Conservation (phyloP, 37 sponge, comb jelly and placozoan species). For the Aplysina aerophoba region DNA sequence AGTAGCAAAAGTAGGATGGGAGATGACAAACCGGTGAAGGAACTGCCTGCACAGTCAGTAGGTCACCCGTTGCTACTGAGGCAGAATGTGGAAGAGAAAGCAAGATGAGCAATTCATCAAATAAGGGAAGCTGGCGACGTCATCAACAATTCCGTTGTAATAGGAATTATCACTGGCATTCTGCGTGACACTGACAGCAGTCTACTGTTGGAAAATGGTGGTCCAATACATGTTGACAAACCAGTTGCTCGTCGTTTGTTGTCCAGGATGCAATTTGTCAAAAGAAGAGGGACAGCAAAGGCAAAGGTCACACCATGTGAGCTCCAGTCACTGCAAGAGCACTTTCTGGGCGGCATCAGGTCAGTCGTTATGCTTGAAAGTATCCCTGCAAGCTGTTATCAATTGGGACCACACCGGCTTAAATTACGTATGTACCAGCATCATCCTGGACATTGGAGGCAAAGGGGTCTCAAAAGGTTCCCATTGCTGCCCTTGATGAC, state of each 20-base stretch:
- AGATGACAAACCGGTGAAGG: neutral
- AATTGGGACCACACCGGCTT: no score
- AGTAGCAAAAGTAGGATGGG: neutral
- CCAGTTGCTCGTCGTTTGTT: neutral
- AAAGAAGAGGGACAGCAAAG: neutral
- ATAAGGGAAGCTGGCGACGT: neutral
- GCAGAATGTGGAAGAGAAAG: neutral
- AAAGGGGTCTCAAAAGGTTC: neutral
- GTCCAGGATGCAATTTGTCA: neutral
- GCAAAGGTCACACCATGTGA: neutral
- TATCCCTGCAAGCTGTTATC: no score
- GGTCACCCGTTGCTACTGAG: conserved; percentile 25
- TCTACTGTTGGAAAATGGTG: neutral
- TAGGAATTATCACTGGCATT: neutral
- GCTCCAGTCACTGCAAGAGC: neutral
- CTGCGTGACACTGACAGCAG: neutral
- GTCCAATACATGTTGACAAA: neutral
- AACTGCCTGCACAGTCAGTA: neutral
- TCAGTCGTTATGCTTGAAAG: no score
- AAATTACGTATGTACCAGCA: neutral
- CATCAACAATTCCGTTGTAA: neutral
- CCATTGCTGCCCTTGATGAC: conserved; percentile 5
- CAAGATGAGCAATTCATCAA: neutral
- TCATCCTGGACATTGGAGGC: conserved; percentile 10
- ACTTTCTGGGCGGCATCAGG: neutral